Evolutionary conservation across 2,113 vertebrate genomes (phyloP).

Genomic region (Seriola quinqueradiata): DNA sequence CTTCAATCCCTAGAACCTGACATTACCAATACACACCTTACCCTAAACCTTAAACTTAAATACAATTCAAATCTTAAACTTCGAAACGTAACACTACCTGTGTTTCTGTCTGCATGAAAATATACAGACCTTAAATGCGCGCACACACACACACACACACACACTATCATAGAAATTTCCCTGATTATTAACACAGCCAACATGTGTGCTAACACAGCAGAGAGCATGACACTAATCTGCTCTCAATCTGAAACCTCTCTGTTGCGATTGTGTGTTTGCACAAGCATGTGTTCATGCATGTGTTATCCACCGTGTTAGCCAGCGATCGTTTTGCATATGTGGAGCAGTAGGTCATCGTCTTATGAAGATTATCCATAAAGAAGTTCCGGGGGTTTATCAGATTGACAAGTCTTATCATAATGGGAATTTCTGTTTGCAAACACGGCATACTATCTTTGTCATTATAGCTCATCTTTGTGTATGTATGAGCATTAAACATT

Average conservation of each 20-base stretch:
- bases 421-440: conserved; percentile 33
- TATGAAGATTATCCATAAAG: conserved; percentile 43
- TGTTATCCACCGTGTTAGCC: conserved; percentile 14
- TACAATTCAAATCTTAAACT: not conserved
- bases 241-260: conserved; percentile 47
- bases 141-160: conserved; percentile 1
- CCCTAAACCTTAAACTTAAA: not conserved
- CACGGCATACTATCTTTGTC: not conserved
- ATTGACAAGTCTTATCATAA: conserved; percentile 6
- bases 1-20: not conserved
- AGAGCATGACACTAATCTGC: conserved; percentile 40
- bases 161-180: not conserved
- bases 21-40: not conserved
- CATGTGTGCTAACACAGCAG: not conserved
- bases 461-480: not conserved
- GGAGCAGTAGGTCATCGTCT: conserved; percentile 40
- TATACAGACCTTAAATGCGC: not conserved
- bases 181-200: conserved; percentile 11
- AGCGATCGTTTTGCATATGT: conserved; percentile 2
- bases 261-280: conserved; percentile 34
- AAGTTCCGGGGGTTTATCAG: not conserved
- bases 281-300: conserved; percentile 2
- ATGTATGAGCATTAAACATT: not conserved
- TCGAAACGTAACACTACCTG: not conserved
- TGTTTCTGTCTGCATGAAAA: not conserved